Percentiles rank a stretch among this genome's conserved stretches.
These are phyloP conservation scores for Lepidochrysops patricia DNA, from an alignment of 2,888 invertebrate species.

Conservation along the genomic window DNA sequence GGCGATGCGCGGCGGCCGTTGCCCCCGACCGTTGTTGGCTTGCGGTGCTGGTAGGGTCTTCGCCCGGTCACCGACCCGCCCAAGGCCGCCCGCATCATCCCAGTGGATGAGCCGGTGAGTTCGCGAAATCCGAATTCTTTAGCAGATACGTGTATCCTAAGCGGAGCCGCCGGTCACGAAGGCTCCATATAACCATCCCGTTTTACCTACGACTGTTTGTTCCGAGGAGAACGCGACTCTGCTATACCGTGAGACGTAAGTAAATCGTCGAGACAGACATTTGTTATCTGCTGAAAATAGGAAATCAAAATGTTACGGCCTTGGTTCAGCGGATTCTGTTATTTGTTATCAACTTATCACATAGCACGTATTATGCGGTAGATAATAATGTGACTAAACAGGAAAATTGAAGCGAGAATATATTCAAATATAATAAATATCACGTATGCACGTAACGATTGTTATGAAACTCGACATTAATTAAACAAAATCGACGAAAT, in stretches of 20 bases:
- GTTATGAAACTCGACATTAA: background rate
- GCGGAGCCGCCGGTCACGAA: background rate
- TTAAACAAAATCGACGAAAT: background rate
- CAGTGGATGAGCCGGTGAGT: constrained; percentile 44
- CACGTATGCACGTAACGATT: constrained; percentile 6
- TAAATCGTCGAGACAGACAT: background rate
- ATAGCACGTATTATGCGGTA: background rate
- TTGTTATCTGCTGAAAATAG: background rate
- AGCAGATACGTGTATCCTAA: background rate
- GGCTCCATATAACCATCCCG: background rate
- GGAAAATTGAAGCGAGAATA: background rate
- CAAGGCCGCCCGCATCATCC: constrained; percentile 73
- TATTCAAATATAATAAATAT: background rate
- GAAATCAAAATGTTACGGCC: background rate
- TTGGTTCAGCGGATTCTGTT: background rate
- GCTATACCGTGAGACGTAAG: no score
- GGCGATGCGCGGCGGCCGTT: constrained; percentile 55
- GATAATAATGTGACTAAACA: background rate
- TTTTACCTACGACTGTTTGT: no score
- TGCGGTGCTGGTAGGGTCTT: constrained; percentile 67
- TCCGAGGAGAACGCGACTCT: no score
- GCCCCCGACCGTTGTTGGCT: constrained; percentile 71
- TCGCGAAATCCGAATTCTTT: constrained; percentile 40
- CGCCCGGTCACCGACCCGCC: constrained; percentile 71
- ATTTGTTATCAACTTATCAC: background rate